Evolutionary conservation across 2,888 invertebrate species (phyloP).

Genomic region (Parthenolecanium corni): DNA sequence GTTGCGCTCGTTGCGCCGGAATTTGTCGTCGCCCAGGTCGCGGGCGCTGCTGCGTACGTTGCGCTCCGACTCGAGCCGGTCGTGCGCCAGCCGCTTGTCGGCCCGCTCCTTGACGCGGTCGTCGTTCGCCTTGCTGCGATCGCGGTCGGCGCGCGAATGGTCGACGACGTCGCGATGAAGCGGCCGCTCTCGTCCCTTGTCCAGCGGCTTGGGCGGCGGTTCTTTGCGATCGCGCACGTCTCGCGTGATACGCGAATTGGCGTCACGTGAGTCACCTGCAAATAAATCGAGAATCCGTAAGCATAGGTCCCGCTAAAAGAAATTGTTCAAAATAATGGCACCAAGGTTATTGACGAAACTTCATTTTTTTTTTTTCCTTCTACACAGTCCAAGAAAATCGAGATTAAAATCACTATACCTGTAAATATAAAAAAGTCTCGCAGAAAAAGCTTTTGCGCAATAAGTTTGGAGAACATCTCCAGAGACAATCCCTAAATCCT

Average conservation of each 20-base stretch:
- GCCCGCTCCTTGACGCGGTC: constrained; percentile 13
- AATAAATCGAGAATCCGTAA: too few relatives aligned
- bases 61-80: constrained; percentile 12
- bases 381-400: too few relatives aligned
- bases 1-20: neutral
- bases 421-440: too few relatives aligned
- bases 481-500: too few relatives aligned
- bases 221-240: constrained; percentile 22
- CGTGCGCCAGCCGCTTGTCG: constrained; percentile 9
- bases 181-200: constrained; percentile 4
- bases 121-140: constrained; percentile 2
- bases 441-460: too few relatives aligned
- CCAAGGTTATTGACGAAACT: too few relatives aligned
- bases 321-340: too few relatives aligned
- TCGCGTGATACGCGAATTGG: constrained; percentile 2
- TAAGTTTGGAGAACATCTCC: too few relatives aligned
- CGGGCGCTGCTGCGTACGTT: constrained; percentile 1
- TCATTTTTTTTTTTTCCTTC: too few relatives aligned
- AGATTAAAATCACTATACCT: too few relatives aligned
- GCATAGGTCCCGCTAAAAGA: too few relatives aligned
- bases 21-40: neutral
- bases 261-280: constrained; percentile 1
- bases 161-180: constrained; percentile 7
- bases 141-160: neutral
- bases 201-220: neutral